Conservation (phyloP, 37 sponge, comb jelly and placozoan species). For the Hormiphora californensis region DNA sequence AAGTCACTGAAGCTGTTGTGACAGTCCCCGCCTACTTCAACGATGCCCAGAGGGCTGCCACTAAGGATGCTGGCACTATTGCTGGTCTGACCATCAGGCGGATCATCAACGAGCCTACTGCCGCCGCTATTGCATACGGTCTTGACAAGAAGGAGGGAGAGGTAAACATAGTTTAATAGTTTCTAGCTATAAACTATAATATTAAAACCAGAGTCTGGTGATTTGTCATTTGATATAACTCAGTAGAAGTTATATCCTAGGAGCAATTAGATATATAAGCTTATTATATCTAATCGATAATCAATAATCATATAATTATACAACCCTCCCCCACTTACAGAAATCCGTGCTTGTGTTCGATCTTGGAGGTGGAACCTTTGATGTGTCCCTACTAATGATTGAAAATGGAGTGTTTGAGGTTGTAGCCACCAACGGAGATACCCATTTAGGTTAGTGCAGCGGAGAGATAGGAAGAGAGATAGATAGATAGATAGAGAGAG, state of each 20-base stretch:
- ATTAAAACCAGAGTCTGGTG: neutral
- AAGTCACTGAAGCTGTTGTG: constrained; percentile 74
- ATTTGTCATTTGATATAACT: too few species aligned
- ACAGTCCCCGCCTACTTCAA: constrained; percentile 97
- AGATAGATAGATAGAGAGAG: too few species aligned
- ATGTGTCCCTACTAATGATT: constrained; percentile 81
- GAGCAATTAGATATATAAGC: too few species aligned
- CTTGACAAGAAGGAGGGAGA: constrained; percentile 86
- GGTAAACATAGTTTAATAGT: constrained; percentile 54
- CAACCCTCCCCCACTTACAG: too few species aligned
- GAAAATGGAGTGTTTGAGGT: constrained; percentile 87
- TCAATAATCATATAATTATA: too few species aligned
- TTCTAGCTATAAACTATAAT: neutral
- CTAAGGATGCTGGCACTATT: constrained; percentile 88
- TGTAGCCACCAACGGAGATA: constrained; percentile 83
- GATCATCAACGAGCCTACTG: constrained; percentile 93
- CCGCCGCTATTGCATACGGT: constrained; percentile 91
- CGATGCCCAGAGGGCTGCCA: constrained; percentile 86
- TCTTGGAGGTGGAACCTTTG: constrained; percentile 89
- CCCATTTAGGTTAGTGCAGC: constrained; percentile 78
- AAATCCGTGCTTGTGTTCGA: constrained; percentile 88
- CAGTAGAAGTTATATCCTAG: too few species aligned
- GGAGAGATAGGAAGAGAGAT: too few species aligned
- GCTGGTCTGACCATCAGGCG: constrained; percentile 83
- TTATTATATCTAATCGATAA: too few species aligned